Evolutionary conservation across 2,888 invertebrate genomes (phyloP).

Genomic region (Trissoscelio sp.): DNA sequence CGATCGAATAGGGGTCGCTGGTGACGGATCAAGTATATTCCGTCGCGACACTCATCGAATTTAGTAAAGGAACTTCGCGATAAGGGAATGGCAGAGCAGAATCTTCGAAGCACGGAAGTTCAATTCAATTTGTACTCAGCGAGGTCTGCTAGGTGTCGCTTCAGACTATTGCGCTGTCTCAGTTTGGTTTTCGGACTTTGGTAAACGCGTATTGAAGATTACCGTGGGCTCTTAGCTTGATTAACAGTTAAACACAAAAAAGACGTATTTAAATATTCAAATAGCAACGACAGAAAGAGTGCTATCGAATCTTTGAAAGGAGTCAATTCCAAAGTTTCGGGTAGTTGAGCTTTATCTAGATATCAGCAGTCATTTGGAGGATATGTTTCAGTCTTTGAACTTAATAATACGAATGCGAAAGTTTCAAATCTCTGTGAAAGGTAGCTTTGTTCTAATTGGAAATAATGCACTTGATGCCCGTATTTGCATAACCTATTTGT

Average conservation of each 20-base stretch:
- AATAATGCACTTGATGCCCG: constrained; percentile 56
- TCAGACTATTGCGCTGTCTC: constrained; percentile 48
- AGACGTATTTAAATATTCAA: constrained; percentile 33
- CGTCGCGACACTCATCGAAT: constrained; percentile 46
- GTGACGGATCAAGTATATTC: constrained; percentile 53
- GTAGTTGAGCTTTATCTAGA: constrained; percentile 44
- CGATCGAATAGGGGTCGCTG: constrained; percentile 43
- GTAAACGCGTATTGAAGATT: constrained; percentile 42
- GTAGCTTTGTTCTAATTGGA: constrained; percentile 45
- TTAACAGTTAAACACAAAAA: constrained; percentile 39
- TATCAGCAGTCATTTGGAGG: constrained; percentile 24
- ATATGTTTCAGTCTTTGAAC: constrained; percentile 44
- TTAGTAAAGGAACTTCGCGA: constrained; percentile 63
- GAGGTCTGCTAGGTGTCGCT: constrained; percentile 45
- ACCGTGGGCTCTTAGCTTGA: constrained; percentile 38
- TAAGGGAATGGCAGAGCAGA: constrained; percentile 45
- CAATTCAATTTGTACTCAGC: constrained; percentile 70
- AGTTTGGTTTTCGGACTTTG: constrained; percentile 54
- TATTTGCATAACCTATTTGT: constrained; percentile 65
- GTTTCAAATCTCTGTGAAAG: constrained; percentile 41
- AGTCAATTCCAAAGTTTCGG: constrained; percentile 29
- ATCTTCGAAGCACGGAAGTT: constrained; percentile 63
- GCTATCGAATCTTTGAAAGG: constrained; percentile 18
- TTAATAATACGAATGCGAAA: constrained; percentile 45
- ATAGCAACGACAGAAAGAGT: constrained; percentile 6